phyloP scores from a whole-genome alignment of 2,888 invertebrate species.

The Lasioglossum pauxillum region DNA sequence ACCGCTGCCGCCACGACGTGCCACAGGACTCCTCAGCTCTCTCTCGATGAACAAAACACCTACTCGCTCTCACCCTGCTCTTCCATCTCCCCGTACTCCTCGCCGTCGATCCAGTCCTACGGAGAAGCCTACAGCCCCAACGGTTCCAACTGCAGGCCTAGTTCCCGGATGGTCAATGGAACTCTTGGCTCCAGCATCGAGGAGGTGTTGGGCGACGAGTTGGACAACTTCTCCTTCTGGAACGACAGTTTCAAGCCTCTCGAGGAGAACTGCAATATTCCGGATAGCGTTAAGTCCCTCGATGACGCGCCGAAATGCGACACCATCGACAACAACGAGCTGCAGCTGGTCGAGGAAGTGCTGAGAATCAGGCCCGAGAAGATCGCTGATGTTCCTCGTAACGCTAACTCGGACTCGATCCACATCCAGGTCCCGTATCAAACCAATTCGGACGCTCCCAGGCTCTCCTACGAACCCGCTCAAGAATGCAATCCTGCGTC shows the following conservation, averaged over 20 bases:
- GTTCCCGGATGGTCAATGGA: constrained; percentile 60
- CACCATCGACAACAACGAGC: constrained; percentile 68
- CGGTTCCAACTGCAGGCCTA: constrained; percentile 27
- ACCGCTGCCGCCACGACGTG: not conserved
- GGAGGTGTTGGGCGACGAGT: constrained; percentile 66
- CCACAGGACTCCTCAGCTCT: not conserved
- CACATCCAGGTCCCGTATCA: not conserved
- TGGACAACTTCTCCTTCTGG: constrained; percentile 61
- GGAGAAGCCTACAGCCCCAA: constrained; percentile 75
- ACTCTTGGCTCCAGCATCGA: constrained; percentile 67
- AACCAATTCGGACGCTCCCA: not conserved
- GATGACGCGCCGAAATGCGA: not conserved
- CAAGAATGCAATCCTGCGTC: too few relatives aligned
- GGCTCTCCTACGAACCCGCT: not conserved
- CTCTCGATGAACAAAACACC: not conserved
- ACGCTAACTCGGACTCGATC: not conserved
- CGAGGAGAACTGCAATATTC: constrained; percentile 34
- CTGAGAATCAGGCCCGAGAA: constrained; percentile 1
- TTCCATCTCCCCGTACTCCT: constrained; percentile 72
- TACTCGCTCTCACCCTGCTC: constrained; percentile 59
- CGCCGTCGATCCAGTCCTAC: constrained; percentile 77
- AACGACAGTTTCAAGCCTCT: constrained; percentile 46
- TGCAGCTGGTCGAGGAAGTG: constrained; percentile 76
- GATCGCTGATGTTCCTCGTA: not conserved
- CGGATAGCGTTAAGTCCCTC: constrained; percentile 30